A percentile compares a stretch with the other conserved stretches of the same genome.
Conservation (phyloP, 2,113 vertebrate species). For the Melospiza melodia region DNA sequence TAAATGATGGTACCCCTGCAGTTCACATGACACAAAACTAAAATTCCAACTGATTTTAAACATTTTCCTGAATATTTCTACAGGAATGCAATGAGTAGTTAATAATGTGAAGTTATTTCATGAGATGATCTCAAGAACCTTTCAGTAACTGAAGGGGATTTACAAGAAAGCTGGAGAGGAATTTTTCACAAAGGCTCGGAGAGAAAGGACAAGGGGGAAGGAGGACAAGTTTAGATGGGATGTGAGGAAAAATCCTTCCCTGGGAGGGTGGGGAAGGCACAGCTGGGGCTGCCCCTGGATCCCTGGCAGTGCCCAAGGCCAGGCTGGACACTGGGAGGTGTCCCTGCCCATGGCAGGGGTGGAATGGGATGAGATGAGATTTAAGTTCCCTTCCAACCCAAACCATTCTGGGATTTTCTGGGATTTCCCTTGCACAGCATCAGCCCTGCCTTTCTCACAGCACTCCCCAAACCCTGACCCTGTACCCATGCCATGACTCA, state of each 20-base stretch:
- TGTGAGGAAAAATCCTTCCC: not conserved
- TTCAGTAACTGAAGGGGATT: not conserved
- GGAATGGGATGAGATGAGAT: fast-evolving
- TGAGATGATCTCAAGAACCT: not conserved
- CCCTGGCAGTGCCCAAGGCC: not conserved
- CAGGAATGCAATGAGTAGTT: not conserved
- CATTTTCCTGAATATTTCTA: not conserved
- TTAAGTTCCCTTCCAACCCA: not conserved
- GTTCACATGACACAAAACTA: not conserved
- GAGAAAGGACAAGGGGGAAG: not conserved
- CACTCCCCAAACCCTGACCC: not conserved
- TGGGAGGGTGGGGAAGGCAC: not conserved
- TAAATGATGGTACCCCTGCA: not conserved
- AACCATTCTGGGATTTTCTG: not conserved
- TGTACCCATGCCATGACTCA: not conserved
- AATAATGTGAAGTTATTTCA: not conserved
- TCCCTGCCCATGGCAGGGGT: not conserved
- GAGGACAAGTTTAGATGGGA: not conserved
- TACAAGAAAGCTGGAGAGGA: not conserved
- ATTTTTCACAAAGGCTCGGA: not conserved
- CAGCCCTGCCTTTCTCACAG: not conserved
- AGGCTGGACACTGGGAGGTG: not conserved
- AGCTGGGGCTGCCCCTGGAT: not conserved
- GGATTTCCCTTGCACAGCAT: not conserved
- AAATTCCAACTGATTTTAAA: not conserved